Evolutionary conservation across 2,113 vertebrate genomes (phyloP).

Genomic region (Catharus minimus): DNA sequence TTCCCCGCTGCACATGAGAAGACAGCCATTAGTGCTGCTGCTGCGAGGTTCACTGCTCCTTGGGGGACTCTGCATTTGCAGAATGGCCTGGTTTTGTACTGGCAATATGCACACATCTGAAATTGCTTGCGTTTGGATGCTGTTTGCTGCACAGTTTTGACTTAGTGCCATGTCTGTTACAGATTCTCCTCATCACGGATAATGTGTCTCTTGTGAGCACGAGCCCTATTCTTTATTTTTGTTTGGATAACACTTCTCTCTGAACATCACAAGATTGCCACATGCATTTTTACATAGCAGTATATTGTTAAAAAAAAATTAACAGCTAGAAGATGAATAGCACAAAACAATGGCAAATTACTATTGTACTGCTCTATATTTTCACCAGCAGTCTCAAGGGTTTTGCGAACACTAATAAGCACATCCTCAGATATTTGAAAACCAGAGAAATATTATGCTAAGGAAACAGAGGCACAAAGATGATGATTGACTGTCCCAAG

Average conservation of each 20-base stretch:
- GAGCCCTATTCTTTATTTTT: conserved; percentile 47
- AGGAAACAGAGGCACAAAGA: background rate
- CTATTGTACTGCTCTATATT: background rate
- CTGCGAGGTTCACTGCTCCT: conserved; percentile 61
- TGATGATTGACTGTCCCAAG: background rate
- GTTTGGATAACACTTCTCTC: conserved; percentile 43
- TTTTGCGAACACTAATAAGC: background rate
- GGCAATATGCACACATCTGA: conserved; percentile 39
- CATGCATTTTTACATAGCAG: conserved; percentile 3
- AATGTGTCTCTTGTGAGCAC: conserved; percentile 35
- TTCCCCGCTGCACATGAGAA: conserved; percentile 41
- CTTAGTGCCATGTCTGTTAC: conserved; percentile 50
- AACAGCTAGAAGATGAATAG: conserved; percentile 13
- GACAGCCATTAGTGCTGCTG: conserved; percentile 53
- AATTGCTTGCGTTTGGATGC: conserved; percentile 56
- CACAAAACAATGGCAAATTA: background rate
- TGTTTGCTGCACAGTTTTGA: conserved; percentile 44
- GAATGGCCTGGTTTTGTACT: conserved; percentile 52
- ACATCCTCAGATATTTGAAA: background rate
- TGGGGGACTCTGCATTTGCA: conserved; percentile 1
- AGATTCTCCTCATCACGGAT: conserved; percentile 45
- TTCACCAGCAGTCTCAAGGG: conserved; percentile 6
- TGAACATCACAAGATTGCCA: conserved; percentile 7
- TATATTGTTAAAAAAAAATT: conserved; percentile 4
- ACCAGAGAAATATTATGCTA: background rate